Percentiles rank a stretch among this genome's conserved stretches.
Evolutionary conservation across 2,113 vertebrate genomes (phyloP).

Genomic region (Burhinus bistriatus): DNA sequence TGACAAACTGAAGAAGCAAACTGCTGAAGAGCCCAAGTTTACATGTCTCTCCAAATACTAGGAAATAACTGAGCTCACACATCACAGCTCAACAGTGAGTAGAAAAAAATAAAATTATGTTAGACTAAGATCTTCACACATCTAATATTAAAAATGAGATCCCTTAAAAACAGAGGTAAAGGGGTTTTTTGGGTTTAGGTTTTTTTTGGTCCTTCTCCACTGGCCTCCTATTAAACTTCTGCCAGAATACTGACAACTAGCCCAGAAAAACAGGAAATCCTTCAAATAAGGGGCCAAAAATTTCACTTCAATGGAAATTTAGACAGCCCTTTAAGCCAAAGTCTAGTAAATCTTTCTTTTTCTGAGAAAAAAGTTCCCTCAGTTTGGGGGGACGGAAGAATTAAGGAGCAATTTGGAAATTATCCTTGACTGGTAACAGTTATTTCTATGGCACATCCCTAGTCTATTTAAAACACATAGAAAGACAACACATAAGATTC

Average conservation of each 20-base stretch:
- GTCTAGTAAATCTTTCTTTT: background rate
- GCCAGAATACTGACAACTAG: background rate
- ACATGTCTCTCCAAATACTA: background rate
- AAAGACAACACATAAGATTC: background rate
- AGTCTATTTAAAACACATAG: background rate
- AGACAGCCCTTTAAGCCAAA: background rate
- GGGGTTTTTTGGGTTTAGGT: background rate
- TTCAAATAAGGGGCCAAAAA: background rate
- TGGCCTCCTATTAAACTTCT: background rate
- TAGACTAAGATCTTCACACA: background rate
- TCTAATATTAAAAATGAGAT: background rate
- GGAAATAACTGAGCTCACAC: background rate
- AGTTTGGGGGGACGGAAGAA: background rate
- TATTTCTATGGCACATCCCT: background rate
- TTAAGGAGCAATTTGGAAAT: background rate
- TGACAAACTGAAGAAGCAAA: background rate
- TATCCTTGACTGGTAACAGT: background rate
- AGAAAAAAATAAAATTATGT: background rate
- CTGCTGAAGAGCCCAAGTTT: background rate
- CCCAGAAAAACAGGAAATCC: constrained; percentile 44
- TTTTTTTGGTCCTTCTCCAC: background rate
- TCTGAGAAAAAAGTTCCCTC: background rate
- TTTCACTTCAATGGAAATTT: background rate
- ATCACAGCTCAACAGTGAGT: background rate
- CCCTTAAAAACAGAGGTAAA: background rate